A percentile compares a stretch with the other conserved stretches of the same genome.
These are phyloP conservation scores for Heterocephalus glaber DNA, from an alignment of 2,113 vertebrate species.

Conservation along the genomic window DNA sequence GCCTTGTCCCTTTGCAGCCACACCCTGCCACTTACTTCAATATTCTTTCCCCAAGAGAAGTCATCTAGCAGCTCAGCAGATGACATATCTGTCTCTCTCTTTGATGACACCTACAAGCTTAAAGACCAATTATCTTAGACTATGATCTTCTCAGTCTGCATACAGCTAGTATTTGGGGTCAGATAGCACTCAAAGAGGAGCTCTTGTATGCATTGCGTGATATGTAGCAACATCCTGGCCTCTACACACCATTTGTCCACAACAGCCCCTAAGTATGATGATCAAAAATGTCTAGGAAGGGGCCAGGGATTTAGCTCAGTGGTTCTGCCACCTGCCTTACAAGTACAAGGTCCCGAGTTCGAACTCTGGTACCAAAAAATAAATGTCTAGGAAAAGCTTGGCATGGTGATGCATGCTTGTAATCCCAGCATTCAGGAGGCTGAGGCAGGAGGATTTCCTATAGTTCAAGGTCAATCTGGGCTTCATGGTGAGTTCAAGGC, in stretches of 20 bases:
- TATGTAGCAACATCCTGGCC: background rate
- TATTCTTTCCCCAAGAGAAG: background rate
- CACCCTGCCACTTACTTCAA: background rate
- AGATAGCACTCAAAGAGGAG: background rate
- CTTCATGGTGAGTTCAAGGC: background rate
- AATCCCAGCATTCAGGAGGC: background rate
- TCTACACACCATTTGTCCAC: background rate
- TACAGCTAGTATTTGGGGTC: background rate
- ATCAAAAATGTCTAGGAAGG: background rate
- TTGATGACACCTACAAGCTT: background rate
- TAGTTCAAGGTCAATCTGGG: background rate
- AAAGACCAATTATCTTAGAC: background rate
- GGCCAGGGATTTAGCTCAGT: too few relatives aligned
- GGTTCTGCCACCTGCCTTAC: too few relatives aligned
- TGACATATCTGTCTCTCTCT: background rate
- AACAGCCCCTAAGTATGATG: background rate
- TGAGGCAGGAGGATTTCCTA: background rate
- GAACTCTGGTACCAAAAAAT: too few relatives aligned
- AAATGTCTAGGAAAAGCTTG: background rate
- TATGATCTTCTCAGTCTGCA: background rate
- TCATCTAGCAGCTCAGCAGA: background rate
- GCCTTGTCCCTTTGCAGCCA: background rate
- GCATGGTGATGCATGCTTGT: background rate
- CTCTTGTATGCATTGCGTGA: accelerated
- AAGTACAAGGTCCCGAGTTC: too few relatives aligned